Base-by-base conservation (phyloP, 53 echinoderm and acorn worm species). In the Luidia sarsii region DNA sequence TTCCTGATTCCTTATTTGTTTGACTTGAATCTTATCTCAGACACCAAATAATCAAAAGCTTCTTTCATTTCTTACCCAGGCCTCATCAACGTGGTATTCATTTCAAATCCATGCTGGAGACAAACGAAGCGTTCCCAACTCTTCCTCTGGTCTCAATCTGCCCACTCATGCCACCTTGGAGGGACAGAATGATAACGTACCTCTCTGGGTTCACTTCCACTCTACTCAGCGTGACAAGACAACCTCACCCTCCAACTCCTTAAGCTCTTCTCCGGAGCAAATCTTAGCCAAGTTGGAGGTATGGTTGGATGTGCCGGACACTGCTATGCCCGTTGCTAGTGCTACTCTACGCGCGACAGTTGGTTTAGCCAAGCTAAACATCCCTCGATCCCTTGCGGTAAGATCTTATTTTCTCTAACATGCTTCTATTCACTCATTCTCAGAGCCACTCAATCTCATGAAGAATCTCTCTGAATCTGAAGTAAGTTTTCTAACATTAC, bases 301-400 rank as follows among this genome's bases (percentile, higher is more conserved):
- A 13, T 92, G 88, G 50, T 66, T 95, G 51, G 95, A 95, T 33
- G 90, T 92, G 6, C 95, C 95, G 2, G 92, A 90, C 3, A 82
- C 82, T 5, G 53, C 75, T 10, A 50, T 90, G 48, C 57, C 92
- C 38, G 48, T 95, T 45, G 83, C 92, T 20, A 81, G 68, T 11
- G 62, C 87, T 45, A 66, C 80, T 1, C 70, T 95, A 30, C 48
- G 79, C 57, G 92, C 90, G 3, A 50, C 81, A 20, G 88, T 90
- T 1, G 95, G 95, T 1, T 41, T 87, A 27, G 95, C 95, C 27
- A 95, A 85, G 60, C 82, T 95, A 2, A 90, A 92, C 57, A 80
- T 83, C 8, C 90, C 95, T 15, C 80, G 85, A 39, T 61, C 75
- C 20, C 60, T 87, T 20, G 69, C 83, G 53, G 94, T 94, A 86